These are phyloP conservation scores for Trichonephila inaurata DNA, from an alignment of 1,140 invertebrate species.

Conservation along the genomic window DNA sequence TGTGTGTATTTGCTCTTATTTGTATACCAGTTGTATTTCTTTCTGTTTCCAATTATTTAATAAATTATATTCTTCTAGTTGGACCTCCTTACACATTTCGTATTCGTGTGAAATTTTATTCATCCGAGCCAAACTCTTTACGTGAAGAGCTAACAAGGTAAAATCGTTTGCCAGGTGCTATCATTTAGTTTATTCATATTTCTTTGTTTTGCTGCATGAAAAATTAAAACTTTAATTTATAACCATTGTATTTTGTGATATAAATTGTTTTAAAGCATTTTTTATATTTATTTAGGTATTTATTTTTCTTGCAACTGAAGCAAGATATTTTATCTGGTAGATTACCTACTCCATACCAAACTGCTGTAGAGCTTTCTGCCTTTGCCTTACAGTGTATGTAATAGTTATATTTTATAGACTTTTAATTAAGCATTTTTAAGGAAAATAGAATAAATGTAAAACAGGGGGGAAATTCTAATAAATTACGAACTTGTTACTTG, in stretches of 20 bases:
- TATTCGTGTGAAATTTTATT: conserved; percentile 99
- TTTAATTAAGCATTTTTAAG: neutral
- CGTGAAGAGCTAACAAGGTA: conserved; percentile 94
- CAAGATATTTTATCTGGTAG: conserved; percentile 95
- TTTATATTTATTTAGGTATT: conserved; percentile 80
- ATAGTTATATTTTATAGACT: neutral
- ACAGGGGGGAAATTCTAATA: too few species aligned
- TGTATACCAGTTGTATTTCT: neutral
- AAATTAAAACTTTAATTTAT: neutral
- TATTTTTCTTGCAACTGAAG: conserved; percentile 97
- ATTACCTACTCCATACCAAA: conserved; percentile 91
- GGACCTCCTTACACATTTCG: conserved; percentile 93
- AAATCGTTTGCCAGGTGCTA: neutral
- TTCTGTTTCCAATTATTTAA: neutral
- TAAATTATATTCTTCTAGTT: conserved; percentile 55
- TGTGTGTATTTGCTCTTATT: neutral
- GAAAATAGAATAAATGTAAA: too few species aligned
- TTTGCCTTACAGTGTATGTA: conserved; percentile 91
- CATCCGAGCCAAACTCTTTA: conserved; percentile 96
- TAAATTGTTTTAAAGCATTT: neutral
- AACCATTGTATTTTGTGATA: neutral
- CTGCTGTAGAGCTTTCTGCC: conserved; percentile 95
- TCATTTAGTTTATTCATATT: neutral
- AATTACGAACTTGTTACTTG: too few species aligned
- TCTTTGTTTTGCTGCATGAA: neutral